Percentiles rank a stretch among this genome's conserved stretches.
Conservation (phyloP, 35 echinoderm and acorn worm genomes). For the Eucidaris tribuloides region DNA sequence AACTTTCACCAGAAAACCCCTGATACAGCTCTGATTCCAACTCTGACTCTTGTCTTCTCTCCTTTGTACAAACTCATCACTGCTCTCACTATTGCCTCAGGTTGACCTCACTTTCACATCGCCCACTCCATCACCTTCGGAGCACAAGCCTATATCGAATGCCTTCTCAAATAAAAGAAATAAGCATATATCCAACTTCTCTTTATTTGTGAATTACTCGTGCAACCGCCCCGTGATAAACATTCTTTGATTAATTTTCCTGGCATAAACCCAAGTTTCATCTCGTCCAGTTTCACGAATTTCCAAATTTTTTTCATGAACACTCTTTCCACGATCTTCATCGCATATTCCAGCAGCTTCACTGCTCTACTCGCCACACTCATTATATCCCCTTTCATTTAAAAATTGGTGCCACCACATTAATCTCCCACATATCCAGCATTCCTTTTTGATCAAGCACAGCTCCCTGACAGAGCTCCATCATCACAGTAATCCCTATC, state of each 20-base stretch:
- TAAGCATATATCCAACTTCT: neutral
- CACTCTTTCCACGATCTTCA: neutral
- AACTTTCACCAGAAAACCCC: no score
- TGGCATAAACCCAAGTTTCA: neutral
- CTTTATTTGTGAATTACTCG: neutral
- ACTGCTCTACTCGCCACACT: neutral
- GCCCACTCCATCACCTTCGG: neutral
- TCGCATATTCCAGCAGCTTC: neutral
- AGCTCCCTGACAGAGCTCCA: no score
- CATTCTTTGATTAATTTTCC: neutral
- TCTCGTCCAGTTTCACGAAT: neutral
- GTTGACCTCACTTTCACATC: neutral
- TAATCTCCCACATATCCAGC: no score
- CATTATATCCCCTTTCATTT: neutral
- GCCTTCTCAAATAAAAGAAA: neutral
- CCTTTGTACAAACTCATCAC: neutral
- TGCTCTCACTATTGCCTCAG: neutral
- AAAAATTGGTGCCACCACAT: no score
- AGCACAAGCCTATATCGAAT: neutral
- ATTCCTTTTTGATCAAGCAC: no score
- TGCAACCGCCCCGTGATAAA: neutral
- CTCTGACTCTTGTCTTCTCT: neutral
- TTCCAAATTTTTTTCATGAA: neutral
- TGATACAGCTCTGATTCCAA: neutral
- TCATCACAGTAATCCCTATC: no score